Evolutionary conservation across 1,140 invertebrate genomes (phyloP).

Genomic region (Elymnias hypermnestra): DNA sequence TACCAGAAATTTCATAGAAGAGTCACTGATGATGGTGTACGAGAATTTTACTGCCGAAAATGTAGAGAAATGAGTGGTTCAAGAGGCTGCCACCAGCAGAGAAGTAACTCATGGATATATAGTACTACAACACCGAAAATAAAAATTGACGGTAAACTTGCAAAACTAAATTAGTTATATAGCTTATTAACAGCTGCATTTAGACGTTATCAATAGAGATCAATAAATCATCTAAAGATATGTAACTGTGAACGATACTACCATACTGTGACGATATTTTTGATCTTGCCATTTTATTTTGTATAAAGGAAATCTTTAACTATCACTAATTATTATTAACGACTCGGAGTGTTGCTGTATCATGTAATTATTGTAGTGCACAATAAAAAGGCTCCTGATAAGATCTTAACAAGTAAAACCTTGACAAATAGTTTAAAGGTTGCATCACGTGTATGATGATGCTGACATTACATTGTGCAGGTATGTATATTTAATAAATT

Average conservation of each 20-base stretch:
- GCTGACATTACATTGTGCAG: not conserved
- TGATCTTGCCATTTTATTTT: no score
- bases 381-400: conserved; percentile 39
- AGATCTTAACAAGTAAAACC: conserved; percentile 47
- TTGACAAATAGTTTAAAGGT: conserved; percentile 30
- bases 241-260: no score
- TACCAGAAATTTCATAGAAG: conserved; percentile 40
- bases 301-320: no score
- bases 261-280: no score
- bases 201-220: no score
- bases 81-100: conserved; percentile 34
- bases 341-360: no score
- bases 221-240: no score
- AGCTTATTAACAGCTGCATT: no score
- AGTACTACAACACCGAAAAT: conserved; percentile 56
- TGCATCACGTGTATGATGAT: conserved; percentile 8
- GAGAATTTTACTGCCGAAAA: conserved; percentile 62
- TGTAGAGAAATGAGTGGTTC: conserved; percentile 48
- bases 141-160: conserved; percentile 66
- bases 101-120: conserved; percentile 35
- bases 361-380: conserved; percentile 1
- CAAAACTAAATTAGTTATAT: conserved; percentile 53
- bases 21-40: conserved; percentile 45
- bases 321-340: no score
- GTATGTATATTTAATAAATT: not conserved